A percentile compares a stretch with the other conserved stretches of the same genome.
Evolutionary conservation across 2,113 vertebrate genomes (phyloP).

Genomic region (Otocyon megalotis): DNA sequence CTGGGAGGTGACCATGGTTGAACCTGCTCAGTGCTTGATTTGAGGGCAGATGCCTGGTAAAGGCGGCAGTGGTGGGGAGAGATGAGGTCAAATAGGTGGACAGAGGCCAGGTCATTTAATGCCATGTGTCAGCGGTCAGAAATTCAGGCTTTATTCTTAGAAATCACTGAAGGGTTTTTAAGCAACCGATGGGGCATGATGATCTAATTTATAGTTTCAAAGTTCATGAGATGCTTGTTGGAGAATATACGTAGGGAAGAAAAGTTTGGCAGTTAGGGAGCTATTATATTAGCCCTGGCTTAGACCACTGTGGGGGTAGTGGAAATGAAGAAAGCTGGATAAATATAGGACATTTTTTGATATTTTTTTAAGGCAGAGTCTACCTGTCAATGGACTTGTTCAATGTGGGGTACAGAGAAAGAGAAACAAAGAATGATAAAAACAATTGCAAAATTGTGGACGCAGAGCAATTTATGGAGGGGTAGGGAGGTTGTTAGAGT

Average conservation of each 20-base stretch:
- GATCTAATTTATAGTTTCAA: neutral
- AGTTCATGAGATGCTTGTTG: neutral
- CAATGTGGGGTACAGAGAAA: neutral
- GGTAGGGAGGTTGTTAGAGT: neutral
- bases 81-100: neutral
- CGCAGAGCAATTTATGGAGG: neutral
- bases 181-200: neutral
- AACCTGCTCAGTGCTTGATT: rapidly evolving
- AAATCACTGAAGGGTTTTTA: neutral
- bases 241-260: neutral
- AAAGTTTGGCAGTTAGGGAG: neutral
- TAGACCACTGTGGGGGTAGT: neutral
- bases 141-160: neutral
- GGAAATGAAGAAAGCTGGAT: neutral
- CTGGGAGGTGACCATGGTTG: neutral
- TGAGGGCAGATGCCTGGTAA: rapidly evolving
- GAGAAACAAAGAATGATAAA: neutral
- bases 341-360: neutral
- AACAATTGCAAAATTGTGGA: neutral
- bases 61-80: neutral
- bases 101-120: neutral
- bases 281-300: too few relatives aligned
- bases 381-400: neutral
- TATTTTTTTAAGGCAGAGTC: neutral
- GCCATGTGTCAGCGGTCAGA: neutral